Evolutionary conservation across 1,140 invertebrate species (phyloP).

Genomic region (Aphaenogaster floridana): DNA sequence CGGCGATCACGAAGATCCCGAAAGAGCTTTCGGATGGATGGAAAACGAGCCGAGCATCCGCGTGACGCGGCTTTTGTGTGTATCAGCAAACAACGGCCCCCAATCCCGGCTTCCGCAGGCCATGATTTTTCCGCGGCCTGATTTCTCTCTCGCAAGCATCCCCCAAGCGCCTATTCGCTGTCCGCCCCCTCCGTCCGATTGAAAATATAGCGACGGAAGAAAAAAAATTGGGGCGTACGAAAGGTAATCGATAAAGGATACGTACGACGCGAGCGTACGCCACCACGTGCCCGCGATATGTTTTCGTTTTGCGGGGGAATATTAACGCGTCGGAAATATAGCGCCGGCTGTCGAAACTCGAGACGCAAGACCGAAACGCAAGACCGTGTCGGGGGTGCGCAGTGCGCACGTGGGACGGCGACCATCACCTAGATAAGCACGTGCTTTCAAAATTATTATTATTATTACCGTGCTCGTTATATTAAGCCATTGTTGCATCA

Average conservation of each 20-base stretch:
- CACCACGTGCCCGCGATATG: not conserved
- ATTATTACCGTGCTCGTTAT: constrained; percentile 7
- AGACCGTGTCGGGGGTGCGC: not conserved
- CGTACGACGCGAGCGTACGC: not conserved
- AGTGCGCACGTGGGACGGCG: not conserved
- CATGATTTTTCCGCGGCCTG: constrained; percentile 36
- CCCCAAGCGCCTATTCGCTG: constrained; percentile 44
- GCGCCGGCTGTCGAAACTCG: not conserved
- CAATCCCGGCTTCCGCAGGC: constrained; percentile 30
- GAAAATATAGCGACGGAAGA: constrained; percentile 26
- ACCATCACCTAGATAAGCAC: not conserved
- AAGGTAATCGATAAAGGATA: constrained; percentile 39
- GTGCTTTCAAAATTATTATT: constrained; percentile 15
- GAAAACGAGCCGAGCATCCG: not conserved
- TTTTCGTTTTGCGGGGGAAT: not conserved
- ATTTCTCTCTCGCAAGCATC: constrained; percentile 15
- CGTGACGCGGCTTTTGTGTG: not conserved
- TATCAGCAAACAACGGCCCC: constrained; percentile 25
- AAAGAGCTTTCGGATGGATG: constrained; percentile 5
- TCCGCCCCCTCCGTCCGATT: not conserved
- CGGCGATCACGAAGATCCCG: not conserved
- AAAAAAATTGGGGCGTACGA: constrained; percentile 17
- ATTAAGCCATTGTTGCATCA: constrained; percentile 10
- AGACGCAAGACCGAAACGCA: not conserved
- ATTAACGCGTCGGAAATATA: constrained; percentile 10